A percentile compares a stretch with the other conserved stretches of the same genome.
Evolutionary conservation across 1,140 invertebrate species (phyloP).

Genomic region (Coptotermes formosanus): DNA sequence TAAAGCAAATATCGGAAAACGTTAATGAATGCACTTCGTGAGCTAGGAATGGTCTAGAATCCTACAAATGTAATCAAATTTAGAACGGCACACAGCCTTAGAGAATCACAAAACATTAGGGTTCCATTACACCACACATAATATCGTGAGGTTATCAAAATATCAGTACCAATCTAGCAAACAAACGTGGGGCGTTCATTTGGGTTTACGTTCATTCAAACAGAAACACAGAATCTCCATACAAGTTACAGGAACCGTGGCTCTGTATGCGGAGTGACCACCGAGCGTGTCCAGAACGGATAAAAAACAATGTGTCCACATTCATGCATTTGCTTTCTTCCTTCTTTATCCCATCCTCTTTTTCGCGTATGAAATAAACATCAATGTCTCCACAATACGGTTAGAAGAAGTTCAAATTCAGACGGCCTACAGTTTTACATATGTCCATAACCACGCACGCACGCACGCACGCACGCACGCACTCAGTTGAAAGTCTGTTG

Average conservation of each 20-base stretch:
- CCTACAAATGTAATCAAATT: neutral
- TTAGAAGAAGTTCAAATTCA: too few species aligned
- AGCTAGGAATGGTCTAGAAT: neutral
- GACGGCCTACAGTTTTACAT: too few species aligned
- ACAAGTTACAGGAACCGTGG: neutral
- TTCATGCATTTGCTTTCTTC: too few species aligned
- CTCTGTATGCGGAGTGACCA: neutral
- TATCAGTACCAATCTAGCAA: neutral
- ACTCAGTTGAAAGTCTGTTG: too few species aligned
- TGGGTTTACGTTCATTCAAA: neutral
- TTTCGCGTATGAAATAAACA: too few species aligned
- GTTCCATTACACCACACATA: neutral
- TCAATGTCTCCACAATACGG: too few species aligned
- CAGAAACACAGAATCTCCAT: neutral
- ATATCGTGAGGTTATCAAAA: neutral
- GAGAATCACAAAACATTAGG: neutral
- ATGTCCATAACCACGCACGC: too few species aligned
- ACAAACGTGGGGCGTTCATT: neutral
- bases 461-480: too few species aligned
- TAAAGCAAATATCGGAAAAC: conserved; percentile 13
- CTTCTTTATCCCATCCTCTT: too few species aligned
- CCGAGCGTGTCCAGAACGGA: neutral
- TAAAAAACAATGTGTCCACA: too few species aligned
- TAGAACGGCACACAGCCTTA: neutral
- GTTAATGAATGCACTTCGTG: neutral